Base-by-base conservation (phyloP, 1,140 invertebrate genomes). In the Temnothorax nylanderi region DNA sequence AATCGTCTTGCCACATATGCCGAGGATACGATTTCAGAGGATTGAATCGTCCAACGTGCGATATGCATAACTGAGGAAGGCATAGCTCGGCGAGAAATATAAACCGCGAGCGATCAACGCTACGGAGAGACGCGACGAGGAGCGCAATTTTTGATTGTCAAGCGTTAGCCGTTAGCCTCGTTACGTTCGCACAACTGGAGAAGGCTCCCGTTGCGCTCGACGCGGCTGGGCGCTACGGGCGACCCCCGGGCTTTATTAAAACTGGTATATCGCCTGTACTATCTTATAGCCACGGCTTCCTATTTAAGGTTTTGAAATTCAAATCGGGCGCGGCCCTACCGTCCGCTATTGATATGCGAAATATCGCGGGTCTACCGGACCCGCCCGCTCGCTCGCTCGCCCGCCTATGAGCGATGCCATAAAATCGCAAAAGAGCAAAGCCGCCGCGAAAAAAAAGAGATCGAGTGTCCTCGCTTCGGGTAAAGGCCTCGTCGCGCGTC, bases 261-360 rank as follows among this genome's bases (percentile, higher is more conserved):
- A 93, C 91, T 41, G 86, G 88, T 92, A 92, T 93, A 93, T 93
- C 91, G 91, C 87, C 82, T 91, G 89, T 93, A 92, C 92, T 92
- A 93, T 93, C 92, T 93, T 93, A 92, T 90, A 93, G 91, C 87
- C 89, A 89, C 91, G 91, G 93, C 88, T 92, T 92, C 90, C 91
- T 91, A 93, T 93, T 93, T 92, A 91, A 92, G 87, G 91, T 93
- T 93, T 93, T 93, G 92, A 93, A 93, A 93, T 93, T 93, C 91
- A 93, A 93, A 93, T 93, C 91, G 91, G 90, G 84, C 91, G 80
- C 67, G 56, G 82, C 78, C 77, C 86, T 91, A 89, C 90, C 92
- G 91, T 93, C 87, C 90, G 91, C 90, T 87, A 93, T 93, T 93
- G 92, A 93, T 93, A 93, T 93, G 92, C 91, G 90, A 92, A 93